A percentile compares a stretch with the other conserved stretches of the same genome.
phyloP scores from a whole-genome alignment of 2,113 vertebrate genomes.

The Choloepus hoffmanni region DNA sequence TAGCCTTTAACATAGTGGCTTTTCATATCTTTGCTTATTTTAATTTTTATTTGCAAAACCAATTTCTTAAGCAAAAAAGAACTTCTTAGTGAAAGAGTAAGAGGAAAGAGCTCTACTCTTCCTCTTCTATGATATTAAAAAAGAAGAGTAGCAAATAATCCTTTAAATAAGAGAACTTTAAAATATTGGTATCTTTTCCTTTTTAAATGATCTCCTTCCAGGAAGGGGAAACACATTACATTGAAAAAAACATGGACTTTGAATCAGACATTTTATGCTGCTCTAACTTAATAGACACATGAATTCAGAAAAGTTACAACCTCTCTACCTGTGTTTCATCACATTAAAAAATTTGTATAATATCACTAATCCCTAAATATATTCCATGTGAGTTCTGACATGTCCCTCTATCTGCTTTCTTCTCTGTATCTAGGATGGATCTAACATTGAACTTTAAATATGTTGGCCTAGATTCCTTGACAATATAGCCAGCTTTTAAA shows the following conservation, averaged over 20 bases:
- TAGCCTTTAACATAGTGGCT: constrained; percentile 33
- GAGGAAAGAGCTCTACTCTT: background rate
- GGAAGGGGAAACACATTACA: constrained; percentile 7
- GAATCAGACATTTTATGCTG: background rate
- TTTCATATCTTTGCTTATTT: constrained; percentile 65
- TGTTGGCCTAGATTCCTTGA: background rate
- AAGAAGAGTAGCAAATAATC: constrained; percentile 39
- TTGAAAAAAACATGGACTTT: constrained; percentile 1
- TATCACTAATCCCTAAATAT: background rate
- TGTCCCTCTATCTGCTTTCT: background rate
- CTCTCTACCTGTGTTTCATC: background rate
- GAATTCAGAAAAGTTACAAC: background rate
- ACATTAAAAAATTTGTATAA: background rate
- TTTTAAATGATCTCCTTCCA: constrained; percentile 42
- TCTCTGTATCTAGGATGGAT: background rate
- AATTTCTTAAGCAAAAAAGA: constrained; percentile 63
- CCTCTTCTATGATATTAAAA: background rate
- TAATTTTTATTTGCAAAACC: constrained; percentile 68
- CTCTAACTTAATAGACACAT: constrained; percentile 14
- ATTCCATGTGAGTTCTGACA: background rate
- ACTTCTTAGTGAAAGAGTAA: constrained; percentile 1
- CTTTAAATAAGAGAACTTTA: constrained; percentile 33
- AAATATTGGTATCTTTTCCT: constrained; percentile 48
- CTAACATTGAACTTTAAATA: background rate
- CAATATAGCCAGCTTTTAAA: background rate